Conservation (phyloP, 2,797 vertebrate species). For the Threskiornis aethiopicus region DNA sequence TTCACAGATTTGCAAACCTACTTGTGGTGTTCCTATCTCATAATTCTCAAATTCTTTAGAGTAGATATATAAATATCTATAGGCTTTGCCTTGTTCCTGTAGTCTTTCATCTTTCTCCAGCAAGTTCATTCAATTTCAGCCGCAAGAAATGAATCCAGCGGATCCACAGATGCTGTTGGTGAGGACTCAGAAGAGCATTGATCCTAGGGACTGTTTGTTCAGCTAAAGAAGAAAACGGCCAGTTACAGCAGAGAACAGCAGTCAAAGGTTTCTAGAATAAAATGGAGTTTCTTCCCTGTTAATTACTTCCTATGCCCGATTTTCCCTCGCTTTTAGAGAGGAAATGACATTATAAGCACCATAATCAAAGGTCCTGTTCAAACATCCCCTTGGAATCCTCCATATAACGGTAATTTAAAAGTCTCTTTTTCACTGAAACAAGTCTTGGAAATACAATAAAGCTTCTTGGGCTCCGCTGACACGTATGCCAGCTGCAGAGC, state of each 20-base stretch:
- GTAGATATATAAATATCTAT: neutral
- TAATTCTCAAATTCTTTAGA: neutral
- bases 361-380: neutral
- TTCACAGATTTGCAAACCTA: neutral
- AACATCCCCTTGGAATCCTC: neutral
- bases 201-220: neutral
- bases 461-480: neutral
- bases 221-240: neutral
- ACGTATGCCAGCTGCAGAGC: neutral
- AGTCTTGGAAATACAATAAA: neutral
- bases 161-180: neutral
- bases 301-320: neutral
- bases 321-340: neutral
- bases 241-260: neutral
- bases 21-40: fast-evolving
- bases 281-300: neutral
- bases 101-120: neutral
- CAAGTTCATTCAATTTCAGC: neutral
- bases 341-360: neutral
- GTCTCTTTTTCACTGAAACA: neutral
- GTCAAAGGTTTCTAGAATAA: neutral
- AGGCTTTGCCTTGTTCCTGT: neutral
- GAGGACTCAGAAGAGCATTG: neutral
- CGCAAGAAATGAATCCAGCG: neutral
- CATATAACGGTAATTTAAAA: neutral